Conservation (phyloP, 2,888 invertebrate species). For the Pocota personata region DNA sequence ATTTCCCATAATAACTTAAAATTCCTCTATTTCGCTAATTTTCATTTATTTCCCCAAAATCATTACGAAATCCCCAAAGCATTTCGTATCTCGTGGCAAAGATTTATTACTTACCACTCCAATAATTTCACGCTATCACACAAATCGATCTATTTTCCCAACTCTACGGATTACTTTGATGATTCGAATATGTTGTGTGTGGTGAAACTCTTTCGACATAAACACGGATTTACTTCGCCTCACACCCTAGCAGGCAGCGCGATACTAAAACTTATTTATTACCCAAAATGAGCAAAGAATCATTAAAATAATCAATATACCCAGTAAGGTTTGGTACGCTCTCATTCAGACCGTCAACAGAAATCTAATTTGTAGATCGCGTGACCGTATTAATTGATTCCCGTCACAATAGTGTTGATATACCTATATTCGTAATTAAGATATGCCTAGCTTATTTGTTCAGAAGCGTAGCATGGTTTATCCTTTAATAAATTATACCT, state of each 20-base stretch:
- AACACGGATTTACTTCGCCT: neutral
- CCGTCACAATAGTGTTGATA: neutral
- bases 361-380: neutral
- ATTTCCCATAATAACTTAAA: neutral
- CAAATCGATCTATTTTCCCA: neutral
- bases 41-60: neutral
- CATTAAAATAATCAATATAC: neutral
- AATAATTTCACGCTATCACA: conserved; percentile 1
- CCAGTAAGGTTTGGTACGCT: neutral
- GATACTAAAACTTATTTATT: neutral
- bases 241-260: neutral
- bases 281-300: neutral
- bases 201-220: neutral
- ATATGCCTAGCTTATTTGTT: no score
- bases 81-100: neutral
- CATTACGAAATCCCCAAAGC: neutral
- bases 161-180: neutral
- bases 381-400: neutral
- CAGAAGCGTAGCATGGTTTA: neutral
- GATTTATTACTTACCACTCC: neutral
- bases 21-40: neutral
- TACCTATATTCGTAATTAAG: neutral
- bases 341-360: neutral
- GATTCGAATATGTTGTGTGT: neutral
- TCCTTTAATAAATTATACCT: neutral